Evolutionary conservation across 1,140 invertebrate species (phyloP).

Genomic region (Neelides sp.): DNA sequence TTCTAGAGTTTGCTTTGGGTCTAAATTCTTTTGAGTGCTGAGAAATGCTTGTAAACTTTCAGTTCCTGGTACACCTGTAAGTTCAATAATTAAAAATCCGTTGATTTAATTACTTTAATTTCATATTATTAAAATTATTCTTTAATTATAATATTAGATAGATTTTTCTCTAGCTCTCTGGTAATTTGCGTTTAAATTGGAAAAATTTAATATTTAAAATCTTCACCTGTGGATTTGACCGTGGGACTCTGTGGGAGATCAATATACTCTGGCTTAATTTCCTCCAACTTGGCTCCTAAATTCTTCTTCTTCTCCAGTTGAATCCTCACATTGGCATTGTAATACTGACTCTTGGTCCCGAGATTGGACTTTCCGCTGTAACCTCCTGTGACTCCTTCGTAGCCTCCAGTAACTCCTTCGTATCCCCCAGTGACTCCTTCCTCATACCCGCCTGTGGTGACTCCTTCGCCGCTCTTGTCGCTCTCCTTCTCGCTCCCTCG

Average conservation of each 20-base stretch:
- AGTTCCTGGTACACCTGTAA: too few species aligned
- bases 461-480: neutral
- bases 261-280: conserved; percentile 7
- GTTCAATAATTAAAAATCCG: too few species aligned
- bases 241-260: neutral
- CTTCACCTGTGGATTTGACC: too few species aligned
- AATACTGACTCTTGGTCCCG: conserved; percentile 14
- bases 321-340: conserved; percentile 15
- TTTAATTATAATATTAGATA: too few species aligned
- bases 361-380: too few species aligned
- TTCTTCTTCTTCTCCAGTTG: conserved; percentile 7
- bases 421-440: neutral
- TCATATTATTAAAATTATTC: too few species aligned
- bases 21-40: conserved; percentile 7
- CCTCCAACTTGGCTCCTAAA: neutral
- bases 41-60: conserved; percentile 9
- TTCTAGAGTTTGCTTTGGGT: conserved; percentile 8
- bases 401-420: neutral
- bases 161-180: too few species aligned
- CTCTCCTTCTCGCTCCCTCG: neutral
- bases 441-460: neutral
- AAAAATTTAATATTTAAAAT: too few species aligned
- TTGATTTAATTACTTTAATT: too few species aligned
- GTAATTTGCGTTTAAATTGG: neutral
- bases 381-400: neutral